These are phyloP conservation scores for Myotis brandtii DNA, from an alignment of 2,113 vertebrate genomes.

Conservation along the genomic window DNA sequence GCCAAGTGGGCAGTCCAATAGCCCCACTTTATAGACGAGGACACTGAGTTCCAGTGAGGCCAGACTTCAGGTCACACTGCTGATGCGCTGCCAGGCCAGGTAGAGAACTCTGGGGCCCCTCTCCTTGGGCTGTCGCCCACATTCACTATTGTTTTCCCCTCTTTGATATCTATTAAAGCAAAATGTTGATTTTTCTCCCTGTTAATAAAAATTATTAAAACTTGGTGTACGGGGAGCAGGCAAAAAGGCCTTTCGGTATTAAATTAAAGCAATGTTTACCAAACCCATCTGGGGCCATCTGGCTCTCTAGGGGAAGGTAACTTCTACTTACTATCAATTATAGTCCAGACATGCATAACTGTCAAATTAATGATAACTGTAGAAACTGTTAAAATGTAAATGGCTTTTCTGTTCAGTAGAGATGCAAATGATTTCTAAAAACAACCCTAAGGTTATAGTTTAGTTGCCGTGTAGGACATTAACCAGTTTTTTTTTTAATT, in stretches of 20 bases:
- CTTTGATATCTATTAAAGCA: background rate
- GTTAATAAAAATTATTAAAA: constrained; percentile 13
- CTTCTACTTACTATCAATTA: background rate
- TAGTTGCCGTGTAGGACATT: background rate
- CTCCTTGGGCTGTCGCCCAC: too few species aligned
- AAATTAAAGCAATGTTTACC: background rate
- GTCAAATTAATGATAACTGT: constrained; percentile 18
- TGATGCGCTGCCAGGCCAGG: background rate
- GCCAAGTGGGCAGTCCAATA: background rate
- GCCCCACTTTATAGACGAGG: background rate
- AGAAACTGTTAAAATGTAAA: constrained; percentile 63
- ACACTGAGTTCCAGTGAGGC: background rate
- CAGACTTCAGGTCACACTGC: background rate
- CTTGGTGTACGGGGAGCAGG: background rate
- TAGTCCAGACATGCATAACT: background rate
- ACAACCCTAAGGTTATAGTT: background rate
- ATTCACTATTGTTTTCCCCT: background rate
- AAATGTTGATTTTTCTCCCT: background rate
- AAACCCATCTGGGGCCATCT: background rate
- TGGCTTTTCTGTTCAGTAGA: constrained; percentile 20
- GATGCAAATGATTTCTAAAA: constrained; percentile 56
- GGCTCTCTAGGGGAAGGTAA: background rate
- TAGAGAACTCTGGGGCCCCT: background rate
- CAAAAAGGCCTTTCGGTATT: background rate
- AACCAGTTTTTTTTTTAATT: background rate